Evolutionary conservation across 1,140 invertebrate genomes (phyloP).

Genomic region (Druon quercuslanigerum): DNA sequence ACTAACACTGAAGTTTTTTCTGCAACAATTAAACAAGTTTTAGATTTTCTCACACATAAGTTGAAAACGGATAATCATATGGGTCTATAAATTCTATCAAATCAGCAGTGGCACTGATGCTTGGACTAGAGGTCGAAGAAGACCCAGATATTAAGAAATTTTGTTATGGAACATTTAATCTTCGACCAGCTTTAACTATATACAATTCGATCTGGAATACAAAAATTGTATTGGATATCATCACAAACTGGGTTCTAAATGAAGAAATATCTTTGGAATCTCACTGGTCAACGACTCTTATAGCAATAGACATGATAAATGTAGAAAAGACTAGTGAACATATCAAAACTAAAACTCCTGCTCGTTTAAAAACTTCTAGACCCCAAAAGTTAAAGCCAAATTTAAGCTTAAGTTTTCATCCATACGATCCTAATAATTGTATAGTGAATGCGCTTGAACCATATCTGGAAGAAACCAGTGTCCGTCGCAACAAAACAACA

Average conservation of each 20-base stretch:
- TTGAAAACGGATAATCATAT: constrained; percentile 31
- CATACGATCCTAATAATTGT: not conserved
- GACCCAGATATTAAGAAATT: no score
- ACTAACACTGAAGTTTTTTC: not conserved
- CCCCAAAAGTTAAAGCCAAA: not conserved
- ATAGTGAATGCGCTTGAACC: not conserved
- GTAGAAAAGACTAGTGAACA: not conserved
- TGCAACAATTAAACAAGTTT: constrained; percentile 1
- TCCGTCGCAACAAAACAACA: not conserved
- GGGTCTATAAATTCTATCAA: constrained; percentile 30
- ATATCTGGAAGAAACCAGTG: not conserved
- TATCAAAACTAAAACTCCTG: constrained; percentile 30
- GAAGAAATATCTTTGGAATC: constrained; percentile 45
- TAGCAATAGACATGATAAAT: constrained; percentile 33
- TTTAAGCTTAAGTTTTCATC: not conserved
- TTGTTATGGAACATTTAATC: no score
- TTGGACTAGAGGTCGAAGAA: no score
- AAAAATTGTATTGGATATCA: constrained; percentile 26
- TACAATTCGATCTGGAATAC: no score
- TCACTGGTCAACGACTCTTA: constrained; percentile 43
- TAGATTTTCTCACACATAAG: constrained; percentile 19
- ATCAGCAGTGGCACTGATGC: constrained; percentile 26
- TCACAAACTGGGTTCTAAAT: constrained; percentile 38
- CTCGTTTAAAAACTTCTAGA: not conserved
- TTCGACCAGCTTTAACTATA: no score